Base-by-base conservation (phyloP, 2,888 invertebrate species). In the Lycaena phlaeas region DNA sequence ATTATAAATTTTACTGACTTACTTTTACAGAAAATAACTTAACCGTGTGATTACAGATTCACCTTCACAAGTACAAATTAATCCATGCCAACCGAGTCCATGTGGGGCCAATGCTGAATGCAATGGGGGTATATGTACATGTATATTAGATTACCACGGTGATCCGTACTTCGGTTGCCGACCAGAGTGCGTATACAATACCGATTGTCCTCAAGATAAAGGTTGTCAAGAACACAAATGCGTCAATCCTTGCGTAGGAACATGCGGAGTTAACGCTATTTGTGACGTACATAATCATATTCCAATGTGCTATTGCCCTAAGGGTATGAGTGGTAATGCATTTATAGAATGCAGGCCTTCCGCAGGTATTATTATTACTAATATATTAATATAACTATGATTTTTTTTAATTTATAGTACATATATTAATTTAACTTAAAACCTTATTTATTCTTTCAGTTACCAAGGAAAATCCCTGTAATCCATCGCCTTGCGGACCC, bases 401-500 rank as follows among this genome's bases (percentile, higher is more conserved):
- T 22, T 36, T n/a, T n/a, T 17, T 27, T 31, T 17, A 17, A 10
- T 27, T 3, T 6, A 30, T 2, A 9, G 0, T 27, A n/a, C n/a
- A n/a, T n/a, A 14, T 28, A 7, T 40, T 17, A n/a, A 14, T n/a
- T 22, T 26, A 18, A 30, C n/a, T 37, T 10, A 31, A 15, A 34
- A 27, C 6, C 1, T 3, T 14, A 11, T 17, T 15, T 15, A 36
- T 27, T 45, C 27, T 75, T 74, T 34, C 54, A 78, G 79, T 64
- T 40, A 46, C 53, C 10, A 50, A 61, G 2, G 49, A 57, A 42
- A 89, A 91, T 68, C 91, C 92, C 12, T 94, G 94, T 59, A 79
- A 88, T 48, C 93, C 93, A 18, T 89, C 92, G 36, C 92, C 93
- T 1, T 94, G 94, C 63, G 94, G 94, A 31, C 88, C 89, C 10